These are phyloP conservation scores for Chiridota heheva DNA, from an alignment of 35 echinoderm and acorn worm species.

Conservation along the genomic window DNA sequence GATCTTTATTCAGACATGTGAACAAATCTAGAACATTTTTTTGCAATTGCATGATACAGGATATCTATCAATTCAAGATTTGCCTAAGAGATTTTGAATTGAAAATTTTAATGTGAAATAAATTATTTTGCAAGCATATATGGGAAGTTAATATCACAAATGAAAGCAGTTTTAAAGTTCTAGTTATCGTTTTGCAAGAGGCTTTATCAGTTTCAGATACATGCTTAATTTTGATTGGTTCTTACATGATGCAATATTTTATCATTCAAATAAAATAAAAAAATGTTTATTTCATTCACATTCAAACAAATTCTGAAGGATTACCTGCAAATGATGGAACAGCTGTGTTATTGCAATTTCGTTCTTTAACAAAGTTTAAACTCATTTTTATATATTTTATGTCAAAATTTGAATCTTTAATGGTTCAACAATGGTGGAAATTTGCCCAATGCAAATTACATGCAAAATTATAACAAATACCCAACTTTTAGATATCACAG, in stretches of 20 bases:
- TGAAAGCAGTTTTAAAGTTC: background rate
- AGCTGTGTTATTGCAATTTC: background rate
- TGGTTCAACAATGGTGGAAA: background rate
- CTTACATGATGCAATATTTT: slow-evolving; percentile 6
- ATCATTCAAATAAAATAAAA: background rate
- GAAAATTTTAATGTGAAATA: background rate
- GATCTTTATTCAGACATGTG: background rate
- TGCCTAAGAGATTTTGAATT: background rate
- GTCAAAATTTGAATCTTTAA: background rate
- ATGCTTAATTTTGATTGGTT: background rate
- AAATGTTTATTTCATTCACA: slow-evolving; percentile 2
- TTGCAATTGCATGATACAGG: background rate
- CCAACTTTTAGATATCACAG: background rate
- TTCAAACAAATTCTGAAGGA: background rate
- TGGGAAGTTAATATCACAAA: background rate
- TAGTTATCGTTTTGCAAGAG: background rate
- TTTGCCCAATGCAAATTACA: background rate
- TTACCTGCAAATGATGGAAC: background rate
- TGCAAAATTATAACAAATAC: background rate
- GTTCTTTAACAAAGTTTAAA: background rate
- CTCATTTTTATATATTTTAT: background rate
- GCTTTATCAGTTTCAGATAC: background rate
- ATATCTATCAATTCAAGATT: background rate
- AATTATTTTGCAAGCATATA: slow-evolving; percentile 10
- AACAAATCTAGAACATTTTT: background rate